phyloP scores from a whole-genome alignment of 2,888 invertebrate species.

The Morpho helenor region DNA sequence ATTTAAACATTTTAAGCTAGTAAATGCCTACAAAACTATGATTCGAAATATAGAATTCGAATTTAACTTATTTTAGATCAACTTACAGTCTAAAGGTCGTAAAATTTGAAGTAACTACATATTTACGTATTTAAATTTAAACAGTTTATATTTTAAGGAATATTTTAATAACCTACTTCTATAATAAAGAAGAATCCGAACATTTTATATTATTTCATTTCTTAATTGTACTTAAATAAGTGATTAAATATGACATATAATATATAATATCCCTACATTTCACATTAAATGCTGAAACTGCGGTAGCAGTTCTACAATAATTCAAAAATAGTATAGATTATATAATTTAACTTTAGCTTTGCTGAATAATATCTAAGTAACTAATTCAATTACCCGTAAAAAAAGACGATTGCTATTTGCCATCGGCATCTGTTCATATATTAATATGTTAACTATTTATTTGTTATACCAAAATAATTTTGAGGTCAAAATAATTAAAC shows the following conservation, averaged over 20 bases:
- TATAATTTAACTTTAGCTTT: neutral
- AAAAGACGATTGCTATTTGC: neutral
- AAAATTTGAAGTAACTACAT: neutral
- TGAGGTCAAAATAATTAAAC: neutral
- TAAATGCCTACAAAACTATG: neutral
- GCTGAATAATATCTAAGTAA: neutral
- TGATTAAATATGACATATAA: no score
- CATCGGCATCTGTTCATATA: neutral
- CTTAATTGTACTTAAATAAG: neutral
- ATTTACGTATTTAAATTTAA: neutral
- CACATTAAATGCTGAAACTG: no score
- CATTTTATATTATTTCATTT: neutral
- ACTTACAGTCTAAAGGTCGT: neutral
- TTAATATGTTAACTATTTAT: neutral
- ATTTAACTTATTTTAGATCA: neutral
- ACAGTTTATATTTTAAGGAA: neutral
- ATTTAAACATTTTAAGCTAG: neutral
- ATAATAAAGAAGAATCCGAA: neutral
- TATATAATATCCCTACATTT: no score
- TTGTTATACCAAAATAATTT: neutral
- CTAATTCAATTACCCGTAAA: neutral
- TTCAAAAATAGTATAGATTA: neutral
- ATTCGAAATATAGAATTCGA: neutral
- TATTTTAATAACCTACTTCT: neutral
- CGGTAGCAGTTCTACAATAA: neutral